Conservation (phyloP, 2,888 invertebrate genomes). For the Merodon equestris region DNA sequence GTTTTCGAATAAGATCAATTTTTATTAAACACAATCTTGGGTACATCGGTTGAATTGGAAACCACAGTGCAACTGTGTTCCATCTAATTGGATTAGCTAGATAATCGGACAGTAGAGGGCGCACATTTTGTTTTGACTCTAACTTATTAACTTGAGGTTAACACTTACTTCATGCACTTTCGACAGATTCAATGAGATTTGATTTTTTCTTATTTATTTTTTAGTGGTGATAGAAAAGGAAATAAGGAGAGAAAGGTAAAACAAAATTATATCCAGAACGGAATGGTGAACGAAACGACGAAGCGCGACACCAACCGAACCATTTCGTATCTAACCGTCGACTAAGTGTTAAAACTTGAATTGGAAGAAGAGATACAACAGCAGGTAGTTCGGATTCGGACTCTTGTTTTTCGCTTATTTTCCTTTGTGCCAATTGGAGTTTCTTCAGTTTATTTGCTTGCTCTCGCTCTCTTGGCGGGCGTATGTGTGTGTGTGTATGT, state of each 20-base stretch:
- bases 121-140: too few species aligned
- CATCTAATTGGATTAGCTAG: conserved; percentile 48
- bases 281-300: conserved; percentile 41
- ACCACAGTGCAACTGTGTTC: conserved; percentile 37
- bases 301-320: conserved; percentile 60
- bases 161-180: too few species aligned
- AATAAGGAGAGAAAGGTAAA: conserved; percentile 19
- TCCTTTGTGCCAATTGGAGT: conserved; percentile 20
- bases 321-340: conserved; percentile 65
- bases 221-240: too few species aligned
- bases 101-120: conserved; percentile 1
- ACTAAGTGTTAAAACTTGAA: conserved; percentile 48
- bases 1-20: conserved; percentile 44
- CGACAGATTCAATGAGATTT: too few species aligned
- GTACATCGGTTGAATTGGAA: conserved; percentile 3
- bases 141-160: too few species aligned
- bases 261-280: conserved; percentile 44
- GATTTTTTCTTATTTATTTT: conserved; percentile 22
- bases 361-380: conserved; percentile 48
- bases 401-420: conserved; percentile 26
- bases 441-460: neutral
- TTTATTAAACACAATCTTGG: conserved; percentile 40
- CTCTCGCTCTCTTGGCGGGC: too few species aligned
- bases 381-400: conserved; percentile 51
- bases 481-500: too few species aligned